phyloP scores from a whole-genome alignment of 1,140 invertebrate species.

The Homarus americanus region DNA sequence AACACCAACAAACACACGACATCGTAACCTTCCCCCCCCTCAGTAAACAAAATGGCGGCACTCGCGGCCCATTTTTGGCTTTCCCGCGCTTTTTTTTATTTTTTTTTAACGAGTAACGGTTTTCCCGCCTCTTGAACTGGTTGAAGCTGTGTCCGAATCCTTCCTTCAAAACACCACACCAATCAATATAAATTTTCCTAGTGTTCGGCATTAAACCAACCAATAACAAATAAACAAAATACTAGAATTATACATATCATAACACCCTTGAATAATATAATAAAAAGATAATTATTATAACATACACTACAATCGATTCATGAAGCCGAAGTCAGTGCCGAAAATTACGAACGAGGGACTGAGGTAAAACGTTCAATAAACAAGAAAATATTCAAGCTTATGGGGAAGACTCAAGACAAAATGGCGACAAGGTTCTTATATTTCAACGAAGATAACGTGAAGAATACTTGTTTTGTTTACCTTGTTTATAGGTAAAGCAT shows the following conservation, averaged over 20 bases:
- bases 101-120: background rate
- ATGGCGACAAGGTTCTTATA: background rate
- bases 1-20: constrained; percentile 30
- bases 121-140: background rate
- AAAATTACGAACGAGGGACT: background rate
- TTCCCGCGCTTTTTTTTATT: background rate
- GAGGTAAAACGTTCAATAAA: background rate
- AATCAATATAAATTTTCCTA: background rate
- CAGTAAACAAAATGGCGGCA: constrained; percentile 42
- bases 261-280: too few relatives aligned
- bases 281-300: background rate
- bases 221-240: background rate
- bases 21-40: constrained; percentile 20
- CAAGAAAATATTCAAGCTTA: background rate
- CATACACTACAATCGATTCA: background rate
- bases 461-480: too few relatives aligned
- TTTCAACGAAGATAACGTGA: too few relatives aligned
- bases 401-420: background rate
- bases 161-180: background rate
- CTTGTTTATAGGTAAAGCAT: too few relatives aligned
- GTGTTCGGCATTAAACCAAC: too few relatives aligned
- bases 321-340: background rate
- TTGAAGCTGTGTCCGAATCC: background rate
- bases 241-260: background rate
- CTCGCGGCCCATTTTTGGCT: constrained; percentile 9